Percentiles rank a stretch among this genome's conserved stretches.
Conservation (phyloP, 1,140 invertebrate genomes). For the Drosophila athabasca region DNA sequence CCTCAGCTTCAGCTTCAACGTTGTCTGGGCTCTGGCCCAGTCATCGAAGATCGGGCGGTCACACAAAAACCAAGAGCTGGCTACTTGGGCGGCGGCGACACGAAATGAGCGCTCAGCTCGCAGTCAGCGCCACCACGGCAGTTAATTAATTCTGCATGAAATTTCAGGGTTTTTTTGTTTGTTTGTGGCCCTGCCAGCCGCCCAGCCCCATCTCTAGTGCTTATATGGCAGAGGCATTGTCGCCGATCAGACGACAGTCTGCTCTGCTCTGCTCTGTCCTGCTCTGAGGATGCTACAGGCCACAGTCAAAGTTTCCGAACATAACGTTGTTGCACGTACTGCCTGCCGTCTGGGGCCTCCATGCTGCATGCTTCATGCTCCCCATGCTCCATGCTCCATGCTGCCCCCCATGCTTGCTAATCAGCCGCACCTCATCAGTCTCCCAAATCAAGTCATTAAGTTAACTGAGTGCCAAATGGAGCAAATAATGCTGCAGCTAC, state of each 20-base stretch:
- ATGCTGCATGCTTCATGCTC: slow-evolving; percentile 9
- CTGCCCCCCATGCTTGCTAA: slow-evolving; percentile 54
- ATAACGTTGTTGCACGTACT: slow-evolving; percentile 70
- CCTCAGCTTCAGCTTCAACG: slow-evolving; percentile 58
- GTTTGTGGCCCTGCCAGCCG: not conserved
- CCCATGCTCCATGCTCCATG: slow-evolving; percentile 5
- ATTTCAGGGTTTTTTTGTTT: slow-evolving; percentile 64
- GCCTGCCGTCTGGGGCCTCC: slow-evolving; percentile 11
- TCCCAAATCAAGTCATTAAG: slow-evolving; percentile 80
- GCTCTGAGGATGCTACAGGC: slow-evolving; percentile 18
- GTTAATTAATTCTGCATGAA: slow-evolving; percentile 83
- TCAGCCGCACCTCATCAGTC: slow-evolving; percentile 73
- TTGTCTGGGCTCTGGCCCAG: slow-evolving; percentile 73
- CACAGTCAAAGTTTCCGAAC: slow-evolving; percentile 10
- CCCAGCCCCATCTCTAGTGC: slow-evolving; percentile 35
- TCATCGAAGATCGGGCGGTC: slow-evolving; percentile 63
- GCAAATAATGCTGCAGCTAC: slow-evolving; percentile 67
- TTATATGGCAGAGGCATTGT: slow-evolving; percentile 78
- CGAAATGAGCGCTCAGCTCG: slow-evolving; percentile 57
- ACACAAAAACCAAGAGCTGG: slow-evolving; percentile 46
- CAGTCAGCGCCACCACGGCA: slow-evolving; percentile 53
- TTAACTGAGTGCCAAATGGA: slow-evolving; percentile 76
- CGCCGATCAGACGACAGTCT: slow-evolving; percentile 54
- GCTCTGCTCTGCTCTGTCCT: not conserved
- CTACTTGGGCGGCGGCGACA: slow-evolving; percentile 73